Conservation (phyloP, 2,797 vertebrate genomes). For the Lophotriccus pileatus region DNA sequence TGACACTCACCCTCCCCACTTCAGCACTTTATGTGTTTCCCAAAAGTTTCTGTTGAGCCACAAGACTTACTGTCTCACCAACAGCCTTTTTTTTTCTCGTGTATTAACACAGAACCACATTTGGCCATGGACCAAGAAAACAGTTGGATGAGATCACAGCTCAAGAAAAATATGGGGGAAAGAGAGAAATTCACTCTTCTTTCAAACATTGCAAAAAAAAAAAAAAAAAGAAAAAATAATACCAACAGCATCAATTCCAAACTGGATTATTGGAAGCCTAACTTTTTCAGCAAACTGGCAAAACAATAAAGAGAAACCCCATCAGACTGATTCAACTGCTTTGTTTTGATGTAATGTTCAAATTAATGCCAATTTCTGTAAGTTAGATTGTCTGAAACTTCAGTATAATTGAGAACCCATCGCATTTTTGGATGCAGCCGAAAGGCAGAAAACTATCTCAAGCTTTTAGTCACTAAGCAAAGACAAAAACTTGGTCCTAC, state of each 20-base stretch:
- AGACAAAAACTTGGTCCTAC: background rate
- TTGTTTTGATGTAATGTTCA: background rate
- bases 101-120: background rate
- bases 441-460: background rate
- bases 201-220: background rate
- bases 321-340: background rate
- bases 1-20: background rate
- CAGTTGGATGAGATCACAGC: background rate
- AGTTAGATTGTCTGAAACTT: background rate
- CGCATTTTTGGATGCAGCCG: background rate
- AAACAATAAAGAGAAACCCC: background rate
- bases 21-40: background rate
- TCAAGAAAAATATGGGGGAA: background rate
- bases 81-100: fast-evolving
- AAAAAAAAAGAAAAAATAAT: background rate
- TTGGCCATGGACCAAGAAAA: background rate
- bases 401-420: background rate
- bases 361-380: background rate
- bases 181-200: background rate
- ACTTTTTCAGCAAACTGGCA: background rate
- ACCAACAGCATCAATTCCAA: background rate
- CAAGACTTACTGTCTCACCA: background rate
- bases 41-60: background rate
- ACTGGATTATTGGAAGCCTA: background rate
- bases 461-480: background rate